Evolutionary conservation across 1,140 invertebrate genomes (phyloP).

Genomic region (Trichonephila clavata): DNA sequence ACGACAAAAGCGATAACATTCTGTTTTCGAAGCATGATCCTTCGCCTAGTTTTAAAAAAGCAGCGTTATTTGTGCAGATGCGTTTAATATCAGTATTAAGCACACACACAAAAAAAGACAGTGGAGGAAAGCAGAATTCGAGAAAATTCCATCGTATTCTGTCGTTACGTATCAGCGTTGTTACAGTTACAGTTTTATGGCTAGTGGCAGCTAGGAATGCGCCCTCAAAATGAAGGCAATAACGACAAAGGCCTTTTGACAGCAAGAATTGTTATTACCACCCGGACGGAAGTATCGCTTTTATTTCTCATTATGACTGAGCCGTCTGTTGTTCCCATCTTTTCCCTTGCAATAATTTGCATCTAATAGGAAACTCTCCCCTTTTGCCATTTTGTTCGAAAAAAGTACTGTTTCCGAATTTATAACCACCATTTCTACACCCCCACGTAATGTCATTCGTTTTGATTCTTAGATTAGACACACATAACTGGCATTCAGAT

Average conservation of each 20-base stretch:
- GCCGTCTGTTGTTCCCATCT: too few relatives aligned
- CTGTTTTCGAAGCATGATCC: too few relatives aligned
- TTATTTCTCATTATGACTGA: not conserved
- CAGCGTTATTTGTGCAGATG: too few relatives aligned
- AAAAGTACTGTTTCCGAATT: too few relatives aligned
- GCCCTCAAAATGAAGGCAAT: conserved; percentile 12
- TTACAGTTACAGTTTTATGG: conserved; percentile 53
- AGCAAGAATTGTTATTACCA: conserved; percentile 37
- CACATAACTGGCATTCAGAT: not conserved
- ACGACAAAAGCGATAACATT: too few relatives aligned
- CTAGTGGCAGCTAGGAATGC: not conserved
- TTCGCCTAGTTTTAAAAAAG: too few relatives aligned
- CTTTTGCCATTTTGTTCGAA: too few relatives aligned
- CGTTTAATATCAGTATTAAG: not conserved
- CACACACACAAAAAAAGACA: not conserved
- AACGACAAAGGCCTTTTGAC: conserved; percentile 22
- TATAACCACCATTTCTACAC: too few relatives aligned
- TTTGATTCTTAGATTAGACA: not conserved
- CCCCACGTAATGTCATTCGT: not conserved
- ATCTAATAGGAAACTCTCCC: not conserved
- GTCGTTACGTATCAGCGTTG: conserved; percentile 24
- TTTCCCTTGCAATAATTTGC: not conserved
- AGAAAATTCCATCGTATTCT: not conserved
- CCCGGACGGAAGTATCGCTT: too few relatives aligned
- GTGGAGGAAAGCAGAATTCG: not conserved